Evolutionary conservation across 1,140 invertebrate genomes (phyloP).

Genomic region (Macrocentrus cingulum): DNA sequence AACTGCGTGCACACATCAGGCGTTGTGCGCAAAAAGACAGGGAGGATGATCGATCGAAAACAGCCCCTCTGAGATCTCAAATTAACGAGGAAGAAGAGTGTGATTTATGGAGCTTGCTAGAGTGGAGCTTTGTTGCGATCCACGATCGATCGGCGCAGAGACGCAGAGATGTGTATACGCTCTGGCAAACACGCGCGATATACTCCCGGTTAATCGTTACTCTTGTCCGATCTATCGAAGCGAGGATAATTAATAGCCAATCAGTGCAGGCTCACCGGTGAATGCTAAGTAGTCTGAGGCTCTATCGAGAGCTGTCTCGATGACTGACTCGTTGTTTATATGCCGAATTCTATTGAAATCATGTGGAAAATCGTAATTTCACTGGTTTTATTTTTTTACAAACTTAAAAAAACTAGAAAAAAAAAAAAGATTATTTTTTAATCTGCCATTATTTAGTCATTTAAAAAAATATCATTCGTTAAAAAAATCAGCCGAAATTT

Average conservation of each 20-base stretch:
- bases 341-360: too few species aligned
- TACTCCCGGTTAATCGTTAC: constrained; percentile 31
- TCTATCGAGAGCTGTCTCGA: neutral
- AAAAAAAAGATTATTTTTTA: too few species aligned
- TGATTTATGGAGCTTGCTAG: constrained; percentile 7
- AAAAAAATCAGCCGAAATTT: too few species aligned
- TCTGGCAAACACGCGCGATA: constrained; percentile 19
- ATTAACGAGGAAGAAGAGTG: constrained; percentile 14
- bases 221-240: constrained; percentile 29
- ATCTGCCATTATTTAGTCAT: too few species aligned
- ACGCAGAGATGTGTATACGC: neutral
- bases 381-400: too few species aligned
- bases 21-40: too few species aligned
- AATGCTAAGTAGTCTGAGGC: constrained; percentile 27
- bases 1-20: too few species aligned
- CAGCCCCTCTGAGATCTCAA: constrained; percentile 11
- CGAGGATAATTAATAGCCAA: constrained; percentile 35
- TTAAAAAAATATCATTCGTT: too few species aligned
- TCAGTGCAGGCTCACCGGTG: constrained; percentile 28
- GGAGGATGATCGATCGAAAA: constrained; percentile 6
- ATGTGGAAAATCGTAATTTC: too few species aligned
- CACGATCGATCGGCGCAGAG: constrained; percentile 26
- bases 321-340: too few species aligned
- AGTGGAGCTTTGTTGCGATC: constrained; percentile 5
- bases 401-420: too few species aligned